Base-by-base conservation (phyloP, 2,888 invertebrate genomes). In the Malachius bipustulatus region DNA sequence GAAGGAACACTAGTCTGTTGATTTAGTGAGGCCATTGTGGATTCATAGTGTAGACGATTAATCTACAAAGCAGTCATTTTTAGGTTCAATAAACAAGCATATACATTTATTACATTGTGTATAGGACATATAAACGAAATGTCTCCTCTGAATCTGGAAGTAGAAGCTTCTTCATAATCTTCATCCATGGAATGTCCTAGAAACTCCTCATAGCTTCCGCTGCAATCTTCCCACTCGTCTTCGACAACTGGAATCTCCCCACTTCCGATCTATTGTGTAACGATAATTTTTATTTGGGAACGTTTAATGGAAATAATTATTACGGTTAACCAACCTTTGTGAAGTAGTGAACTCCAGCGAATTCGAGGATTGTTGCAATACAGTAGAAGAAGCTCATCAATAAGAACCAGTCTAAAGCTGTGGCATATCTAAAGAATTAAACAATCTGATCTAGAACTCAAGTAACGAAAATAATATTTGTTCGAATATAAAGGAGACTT, bases 291-390 rank as follows among this genome's bases (percentile, higher is more conserved):
- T n/a, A n/a, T 82, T 73, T 19, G 24, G n/a, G 24, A n/a, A 8
- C 24, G 6, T 6, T n/a, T 32, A 32, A 14, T 14, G n/a, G 9
- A n/a, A 32, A 14, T 32, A 11, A 19, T 19, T 6, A 19, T 19
- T 8, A 19, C 6, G 28, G 4, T 16, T 37, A 54, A n/a, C n/a
- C n/a, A 3, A 82, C 82, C 72, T 89, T 89, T 0, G 93, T 93
- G 56, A 90, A 90, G 60, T 90, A 93, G 64, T 94, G 94, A 1
- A 94, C 94, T 0, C 88, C 87, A n/a, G 93, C 91, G 52, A 93
- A 94, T 60, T 94, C 90, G 12, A 94, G 64, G 2, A 94, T 69
- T 0, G 91, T 90, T 0, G 90, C 89, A 50, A 93, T 88, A 60
- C 90, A 88, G 57, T 90, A 90, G 47, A 83, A 80, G 62, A 91